Conservation (phyloP, 2,113 vertebrate species). For the Lamprologus callipterus region DNA sequence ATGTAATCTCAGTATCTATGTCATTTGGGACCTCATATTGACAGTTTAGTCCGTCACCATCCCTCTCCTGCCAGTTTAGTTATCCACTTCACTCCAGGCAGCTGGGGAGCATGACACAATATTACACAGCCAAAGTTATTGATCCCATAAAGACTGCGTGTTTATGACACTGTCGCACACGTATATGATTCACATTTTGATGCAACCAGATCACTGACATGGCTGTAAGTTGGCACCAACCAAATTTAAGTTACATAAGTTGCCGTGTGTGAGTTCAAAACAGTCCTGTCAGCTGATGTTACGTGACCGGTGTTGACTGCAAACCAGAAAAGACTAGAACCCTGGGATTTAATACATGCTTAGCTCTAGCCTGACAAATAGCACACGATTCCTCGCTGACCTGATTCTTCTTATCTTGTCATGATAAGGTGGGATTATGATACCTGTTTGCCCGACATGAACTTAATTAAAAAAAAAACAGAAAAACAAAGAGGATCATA, state of each 20-base stretch:
- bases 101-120: not conserved
- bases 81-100: not conserved
- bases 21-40: conserved; percentile 27
- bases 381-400: conserved; percentile 33
- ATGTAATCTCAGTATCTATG: conserved; percentile 22
- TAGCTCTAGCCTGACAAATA: conserved; percentile 12
- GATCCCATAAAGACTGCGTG: not conserved
- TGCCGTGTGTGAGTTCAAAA: conserved; percentile 47
- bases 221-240: conserved; percentile 10
- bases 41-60: not conserved
- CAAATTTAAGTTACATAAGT: conserved; percentile 48
- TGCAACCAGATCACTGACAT: not conserved
- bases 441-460: not conserved
- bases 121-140: not conserved
- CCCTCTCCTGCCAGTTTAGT: not conserved
- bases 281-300: conserved; percentile 54
- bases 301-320: conserved; percentile 55
- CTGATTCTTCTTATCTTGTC: conserved; percentile 45
- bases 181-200: not conserved
- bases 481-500: not conserved
- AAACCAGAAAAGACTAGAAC: conserved; percentile 43
- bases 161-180: not conserved
- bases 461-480: not conserved
- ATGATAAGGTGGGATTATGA: conserved; percentile 23
- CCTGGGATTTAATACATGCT: conserved; percentile 30